Evolutionary conservation across 1,140 invertebrate genomes (phyloP).

Genomic region (Spodoptera frugiperda): DNA sequence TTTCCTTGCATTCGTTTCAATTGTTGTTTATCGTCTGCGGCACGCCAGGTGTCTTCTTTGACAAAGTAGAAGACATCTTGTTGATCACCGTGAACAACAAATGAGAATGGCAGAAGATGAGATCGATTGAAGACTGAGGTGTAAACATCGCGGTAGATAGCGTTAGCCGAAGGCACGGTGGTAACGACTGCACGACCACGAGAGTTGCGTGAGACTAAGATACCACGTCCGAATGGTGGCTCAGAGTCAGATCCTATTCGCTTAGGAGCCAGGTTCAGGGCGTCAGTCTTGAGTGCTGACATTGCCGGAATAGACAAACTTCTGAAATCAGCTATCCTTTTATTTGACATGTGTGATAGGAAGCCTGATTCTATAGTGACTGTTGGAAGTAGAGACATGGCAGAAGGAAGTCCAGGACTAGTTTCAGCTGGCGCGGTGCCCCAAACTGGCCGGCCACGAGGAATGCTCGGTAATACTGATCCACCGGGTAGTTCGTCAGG

Average conservation of each 20-base stretch:
- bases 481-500: constrained; percentile 88
- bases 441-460: constrained; percentile 87
- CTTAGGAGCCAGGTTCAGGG: constrained; percentile 89
- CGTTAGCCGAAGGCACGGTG: constrained; percentile 94
- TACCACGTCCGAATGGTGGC: constrained; percentile 96
- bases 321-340: constrained; percentile 90
- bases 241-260: constrained; percentile 92
- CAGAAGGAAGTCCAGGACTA: constrained; percentile 81
- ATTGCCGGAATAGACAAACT: constrained; percentile 90
- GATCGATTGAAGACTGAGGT: constrained; percentile 97
- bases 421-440: constrained; percentile 85
- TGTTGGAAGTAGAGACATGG: constrained; percentile 85
- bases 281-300: constrained; percentile 91
- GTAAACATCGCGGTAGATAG: constrained; percentile 96
- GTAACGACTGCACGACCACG: constrained; percentile 94
- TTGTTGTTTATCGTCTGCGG: constrained; percentile 94
- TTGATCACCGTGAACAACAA: constrained; percentile 94
- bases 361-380: constrained; percentile 92
- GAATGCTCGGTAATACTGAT: constrained; percentile 87
- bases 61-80: constrained; percentile 98
- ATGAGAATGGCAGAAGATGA: constrained; percentile 94
- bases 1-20: constrained; percentile 95
- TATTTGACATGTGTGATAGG: constrained; percentile 91
- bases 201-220: constrained; percentile 93
- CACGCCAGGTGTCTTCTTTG: constrained; percentile 95